Evolutionary conservation across 2,113 vertebrate species (phyloP), one percentile per base, ranked within the genome.

Genomic region (Octodon degus): DNA sequence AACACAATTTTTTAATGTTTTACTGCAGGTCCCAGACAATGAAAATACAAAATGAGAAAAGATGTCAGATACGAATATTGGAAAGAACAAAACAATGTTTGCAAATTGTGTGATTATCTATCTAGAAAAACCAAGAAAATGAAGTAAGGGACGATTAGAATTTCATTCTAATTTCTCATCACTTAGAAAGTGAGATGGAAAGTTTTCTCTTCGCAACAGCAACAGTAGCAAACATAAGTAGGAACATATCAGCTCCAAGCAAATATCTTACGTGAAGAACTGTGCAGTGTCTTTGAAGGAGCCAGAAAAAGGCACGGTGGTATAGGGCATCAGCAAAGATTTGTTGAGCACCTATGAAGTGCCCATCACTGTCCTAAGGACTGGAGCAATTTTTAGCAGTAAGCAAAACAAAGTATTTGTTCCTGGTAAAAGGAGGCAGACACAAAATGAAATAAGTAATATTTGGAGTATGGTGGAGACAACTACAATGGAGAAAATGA

Each of bases 181-280:
- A 34, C 40, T 77, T 65, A 77, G 53, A 81, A 88, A 70, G 16
- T 62, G 74, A 47, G 65, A 47, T 43, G 10, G 68, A 63, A 83
- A 84, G 43, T 74, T 63, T 90, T 80, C 7, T 85, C 63, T 94
- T 90, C 40, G n/a, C n/a, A n/a, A n/a, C n/a, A n/a, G n/a, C n/a
- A n/a, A 60, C 34, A 62, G 62, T 25, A 91, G 72, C 72, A 70
- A 70, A 70, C 17, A n/a, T n/a, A 94, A 60, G 25, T 80, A 47
- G 50, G 53, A 86, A 85, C 60, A 80, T 70, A 86, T 86, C n/a
- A n/a, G n/a, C 53, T 68, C 79, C 13, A 95, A 90, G 81, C 79
- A 67, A 80, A 50, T 70, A 85, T 62, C 27, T 32, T 60, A 95
- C 32, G 47, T 60, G 62, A 80, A 70, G 79, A 79, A 40, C 40